Percentiles rank a stretch among this genome's conserved stretches.
Evolutionary conservation across 2,113 vertebrate species (phyloP).

Genomic region (Gavialis gangeticus): DNA sequence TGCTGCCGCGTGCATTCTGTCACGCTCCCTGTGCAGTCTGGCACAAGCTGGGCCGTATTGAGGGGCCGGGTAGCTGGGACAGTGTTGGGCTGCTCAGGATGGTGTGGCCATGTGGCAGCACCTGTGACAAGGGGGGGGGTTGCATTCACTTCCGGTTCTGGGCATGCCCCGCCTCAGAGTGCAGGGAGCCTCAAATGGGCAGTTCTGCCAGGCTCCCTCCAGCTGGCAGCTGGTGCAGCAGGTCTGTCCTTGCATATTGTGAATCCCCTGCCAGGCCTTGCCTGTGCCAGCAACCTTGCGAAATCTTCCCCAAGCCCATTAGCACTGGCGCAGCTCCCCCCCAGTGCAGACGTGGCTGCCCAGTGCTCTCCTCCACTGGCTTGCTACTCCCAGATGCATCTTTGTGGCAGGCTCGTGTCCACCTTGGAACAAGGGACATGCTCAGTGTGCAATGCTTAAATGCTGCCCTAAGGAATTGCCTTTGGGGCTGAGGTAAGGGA

Average conservation of each 20-base stretch:
- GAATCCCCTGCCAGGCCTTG: not conserved
- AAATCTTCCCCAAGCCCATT: not conserved
- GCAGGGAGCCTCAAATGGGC: not conserved
- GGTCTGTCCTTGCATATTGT: not conserved
- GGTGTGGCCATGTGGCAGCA: not conserved
- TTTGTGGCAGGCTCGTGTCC: not conserved
- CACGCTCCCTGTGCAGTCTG: not conserved
- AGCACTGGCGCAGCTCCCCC: not conserved
- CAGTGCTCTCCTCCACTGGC: not conserved
- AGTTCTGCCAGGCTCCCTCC: not conserved
- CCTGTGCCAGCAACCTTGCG: not conserved
- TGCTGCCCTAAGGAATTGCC: not conserved
- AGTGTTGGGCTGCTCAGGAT: not conserved
- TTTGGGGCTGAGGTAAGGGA: not conserved
- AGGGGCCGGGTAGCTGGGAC: not conserved
- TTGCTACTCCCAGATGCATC: not conserved
- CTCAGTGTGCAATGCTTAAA: not conserved
- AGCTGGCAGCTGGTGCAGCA: not conserved
- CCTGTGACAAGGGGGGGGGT: too few relatives aligned
- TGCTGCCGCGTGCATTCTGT: not conserved
- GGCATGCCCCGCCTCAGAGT: not conserved
- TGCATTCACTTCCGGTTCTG: conserved; percentile 2
- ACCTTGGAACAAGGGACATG: not conserved
- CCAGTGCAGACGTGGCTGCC: not conserved
- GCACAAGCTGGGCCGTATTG: not conserved